A percentile compares a stretch with the other conserved stretches of the same genome.
Conservation (phyloP, 2,797 vertebrate genomes). For the Poecilia velifera region DNA sequence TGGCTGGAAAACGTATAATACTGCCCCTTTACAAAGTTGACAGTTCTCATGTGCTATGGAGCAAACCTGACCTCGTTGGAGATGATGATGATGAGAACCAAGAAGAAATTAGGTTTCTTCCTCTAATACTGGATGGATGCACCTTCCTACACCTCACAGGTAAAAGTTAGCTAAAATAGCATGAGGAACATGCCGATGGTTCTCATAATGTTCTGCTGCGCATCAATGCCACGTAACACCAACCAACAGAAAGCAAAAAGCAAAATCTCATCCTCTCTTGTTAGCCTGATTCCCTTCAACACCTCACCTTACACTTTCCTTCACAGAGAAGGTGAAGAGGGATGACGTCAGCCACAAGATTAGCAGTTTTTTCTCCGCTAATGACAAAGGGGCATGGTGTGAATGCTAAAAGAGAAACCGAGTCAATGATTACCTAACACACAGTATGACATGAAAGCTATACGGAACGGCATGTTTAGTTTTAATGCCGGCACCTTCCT, state of each 20-base stretch:
- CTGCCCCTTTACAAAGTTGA: not conserved
- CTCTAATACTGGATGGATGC: not conserved
- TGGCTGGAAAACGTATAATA: too few relatives aligned
- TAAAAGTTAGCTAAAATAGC: conserved; percentile 66
- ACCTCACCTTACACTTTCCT: conserved; percentile 9
- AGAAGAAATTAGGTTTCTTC: not conserved
- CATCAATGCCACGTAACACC: conserved; percentile 53
- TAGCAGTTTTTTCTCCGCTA: conserved; percentile 1
- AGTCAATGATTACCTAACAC: conserved; percentile 34
- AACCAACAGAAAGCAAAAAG: conserved; percentile 27
- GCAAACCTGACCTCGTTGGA: conserved; percentile 13
- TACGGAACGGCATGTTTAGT: not conserved
- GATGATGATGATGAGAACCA: too few relatives aligned
- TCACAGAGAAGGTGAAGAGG: conserved; percentile 48
- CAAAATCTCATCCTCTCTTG: too few relatives aligned
- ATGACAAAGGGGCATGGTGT: conserved; percentile 11
- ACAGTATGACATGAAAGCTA: conserved; percentile 8
- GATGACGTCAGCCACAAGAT: conserved; percentile 28
- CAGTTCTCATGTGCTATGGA: conserved; percentile 25
- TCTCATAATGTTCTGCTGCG: conserved; percentile 67
- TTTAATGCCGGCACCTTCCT: conserved; percentile 27
- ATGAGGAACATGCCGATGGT: conserved; percentile 66
- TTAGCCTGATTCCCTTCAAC: conserved; percentile 18
- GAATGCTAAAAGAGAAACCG: conserved; percentile 17
- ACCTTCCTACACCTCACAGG: conserved; percentile 16